A percentile compares a stretch with the other conserved stretches of the same genome.
These are phyloP conservation scores for Hycleus cichorii DNA, from an alignment of 1,140 invertebrate species.

Conservation along the genomic window DNA sequence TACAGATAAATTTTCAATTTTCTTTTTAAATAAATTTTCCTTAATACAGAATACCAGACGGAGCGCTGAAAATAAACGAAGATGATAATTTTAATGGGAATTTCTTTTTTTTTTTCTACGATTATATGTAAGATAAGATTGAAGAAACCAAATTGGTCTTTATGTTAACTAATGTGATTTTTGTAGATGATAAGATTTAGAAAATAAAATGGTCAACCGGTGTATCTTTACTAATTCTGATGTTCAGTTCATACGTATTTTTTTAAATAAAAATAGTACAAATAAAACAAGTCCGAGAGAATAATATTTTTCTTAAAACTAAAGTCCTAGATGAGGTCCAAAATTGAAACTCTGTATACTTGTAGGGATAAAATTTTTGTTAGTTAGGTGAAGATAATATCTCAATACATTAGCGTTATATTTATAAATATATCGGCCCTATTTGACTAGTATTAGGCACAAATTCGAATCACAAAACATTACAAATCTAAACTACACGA, in stretches of 20 bases:
- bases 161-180: constrained; percentile 9
- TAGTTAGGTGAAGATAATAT: no score
- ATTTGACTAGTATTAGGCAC: constrained; percentile 14
- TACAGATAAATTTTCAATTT: background rate
- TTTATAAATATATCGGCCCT: constrained; percentile 11
- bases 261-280: background rate
- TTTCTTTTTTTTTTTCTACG: no score
- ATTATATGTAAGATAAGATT: constrained; percentile 1
- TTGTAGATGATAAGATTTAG: constrained; percentile 8
- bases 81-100: constrained; percentile 39
- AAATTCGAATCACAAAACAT: background rate
- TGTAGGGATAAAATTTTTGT: no score
- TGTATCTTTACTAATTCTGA: background rate
- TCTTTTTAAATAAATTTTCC: constrained; percentile 33
- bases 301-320: background rate
- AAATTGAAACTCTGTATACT: no score
- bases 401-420: background rate
- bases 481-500: no score
- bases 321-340: background rate
- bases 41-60: constrained; percentile 47
- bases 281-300: background rate
- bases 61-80: constrained; percentile 50
- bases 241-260: no score
- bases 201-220: constrained; percentile 8
- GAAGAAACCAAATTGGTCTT: constrained; percentile 1